Base-by-base conservation (phyloP, 1,140 invertebrate species). In the Drosophila persimilis region DNA sequence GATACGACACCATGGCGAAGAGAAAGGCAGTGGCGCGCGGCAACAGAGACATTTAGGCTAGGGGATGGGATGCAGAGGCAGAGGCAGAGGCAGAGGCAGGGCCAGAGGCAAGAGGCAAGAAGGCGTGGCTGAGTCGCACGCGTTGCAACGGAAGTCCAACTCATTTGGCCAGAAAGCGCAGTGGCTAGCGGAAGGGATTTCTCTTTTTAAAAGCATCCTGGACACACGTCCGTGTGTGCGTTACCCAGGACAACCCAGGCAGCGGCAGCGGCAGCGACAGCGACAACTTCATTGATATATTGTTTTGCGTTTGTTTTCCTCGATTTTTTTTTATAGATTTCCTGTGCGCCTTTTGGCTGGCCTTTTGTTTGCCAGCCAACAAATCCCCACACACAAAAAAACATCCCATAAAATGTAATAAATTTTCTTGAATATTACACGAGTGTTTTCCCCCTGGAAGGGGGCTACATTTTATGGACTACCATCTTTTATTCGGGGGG, bases 161-260 rank as follows among this genome's bases (percentile, higher is more conserved):
- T 86, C 81, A 86, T 86, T 86, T 86, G 74, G 77, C 83, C 62
- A 60, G 71, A 51, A 52, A 70, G 71, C n/a, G 67, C 55, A 48
- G 62, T 54, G 35, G 60, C 17, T 56, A 84, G 50, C 77, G 83
- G 81, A 88, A 78, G 74, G 77, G 81, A 88, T 86, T 88, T 80
- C 81, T 78, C 75, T 88, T 85, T 86, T 86, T 86, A 81, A 86
- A 73, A 65, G 81, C 81, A 86, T 86, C 81, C 81, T 86, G 81
- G 54, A 71, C 83, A 81, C 81, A 88, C 73, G 81, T 73, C 73
- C 71, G 35, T 39, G 35, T 39, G 11, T 39, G 24, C 4, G 24
- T 20, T 20, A 9, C 31, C 8, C 31, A 35, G 31, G 31, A 9
- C 31, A 11, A 35, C 0, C 31, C 31, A 31, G 29, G 29, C 26